Evolutionary conservation across 2,888 invertebrate genomes (phyloP).

Genomic region (Parnassius smintheus): DNA sequence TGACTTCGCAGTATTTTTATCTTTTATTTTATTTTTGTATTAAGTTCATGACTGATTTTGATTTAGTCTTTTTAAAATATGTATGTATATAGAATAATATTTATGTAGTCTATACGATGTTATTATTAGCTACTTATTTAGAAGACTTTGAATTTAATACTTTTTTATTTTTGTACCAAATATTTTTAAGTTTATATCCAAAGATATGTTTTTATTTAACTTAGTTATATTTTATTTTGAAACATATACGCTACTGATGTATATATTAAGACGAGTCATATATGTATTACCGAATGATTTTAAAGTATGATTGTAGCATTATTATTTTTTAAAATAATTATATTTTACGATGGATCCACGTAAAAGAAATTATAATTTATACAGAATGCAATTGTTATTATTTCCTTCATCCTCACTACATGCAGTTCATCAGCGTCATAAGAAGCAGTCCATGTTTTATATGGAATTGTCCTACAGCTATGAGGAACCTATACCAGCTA

Average conservation of each 20-base stretch:
- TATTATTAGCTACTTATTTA: constrained; percentile 30
- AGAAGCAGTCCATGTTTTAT: too few species aligned
- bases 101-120: constrained; percentile 36
- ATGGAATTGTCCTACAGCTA: too few species aligned
- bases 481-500: too few species aligned
- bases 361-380: constrained; percentile 47
- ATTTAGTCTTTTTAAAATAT: constrained; percentile 32
- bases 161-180: constrained; percentile 44
- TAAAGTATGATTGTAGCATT: constrained; percentile 33
- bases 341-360: constrained; percentile 60
- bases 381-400: constrained; percentile 8
- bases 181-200: constrained; percentile 64
- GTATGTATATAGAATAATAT: constrained; percentile 31
- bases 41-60: constrained; percentile 49
- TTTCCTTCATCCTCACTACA: not conserved
- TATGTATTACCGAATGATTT: constrained; percentile 50
- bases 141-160: constrained; percentile 30
- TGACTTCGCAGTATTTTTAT: constrained; percentile 42
- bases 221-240: constrained; percentile 46
- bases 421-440: too few species aligned
- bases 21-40: constrained; percentile 39
- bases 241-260: constrained; percentile 40
- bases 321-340: constrained; percentile 35
- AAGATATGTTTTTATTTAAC: constrained; percentile 58
- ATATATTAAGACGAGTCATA: constrained; percentile 61